Evolutionary conservation across 2,113 vertebrate genomes (phyloP).

Genomic region (Gambusia affinis): DNA sequence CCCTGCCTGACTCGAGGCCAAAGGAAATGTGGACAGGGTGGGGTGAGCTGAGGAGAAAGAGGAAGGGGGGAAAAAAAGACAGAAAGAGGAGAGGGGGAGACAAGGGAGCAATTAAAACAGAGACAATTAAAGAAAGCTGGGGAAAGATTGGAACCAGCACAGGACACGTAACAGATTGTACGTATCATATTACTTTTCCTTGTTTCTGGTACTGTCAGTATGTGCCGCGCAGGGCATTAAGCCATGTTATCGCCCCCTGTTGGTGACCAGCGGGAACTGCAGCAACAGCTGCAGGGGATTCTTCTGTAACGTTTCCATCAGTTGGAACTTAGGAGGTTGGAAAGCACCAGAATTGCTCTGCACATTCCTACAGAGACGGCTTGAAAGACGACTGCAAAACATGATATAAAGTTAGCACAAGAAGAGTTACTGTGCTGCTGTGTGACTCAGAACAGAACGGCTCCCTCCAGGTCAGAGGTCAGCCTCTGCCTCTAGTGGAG

Average conservation of each 20-base stretch:
- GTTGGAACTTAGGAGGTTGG: background rate
- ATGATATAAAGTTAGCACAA: background rate
- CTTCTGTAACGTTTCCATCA: background rate
- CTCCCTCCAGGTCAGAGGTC: background rate
- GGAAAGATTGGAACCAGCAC: slow-evolving; percentile 49
- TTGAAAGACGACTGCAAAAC: background rate
- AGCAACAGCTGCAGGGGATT: background rate
- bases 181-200: slow-evolving; percentile 59
- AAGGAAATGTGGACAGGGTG: slow-evolving; percentile 40
- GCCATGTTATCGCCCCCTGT: slow-evolving; percentile 61
- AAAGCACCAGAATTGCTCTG: background rate
- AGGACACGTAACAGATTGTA: slow-evolving; percentile 54
- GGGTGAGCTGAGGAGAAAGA: slow-evolving; percentile 27
- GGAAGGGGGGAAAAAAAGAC: slow-evolving; percentile 6
- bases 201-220: slow-evolving; percentile 40
- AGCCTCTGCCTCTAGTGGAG: background rate
- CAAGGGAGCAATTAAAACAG: slow-evolving; percentile 58
- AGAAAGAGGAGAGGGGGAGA: slow-evolving; percentile 35
- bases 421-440: background rate
- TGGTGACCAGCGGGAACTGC: slow-evolving; percentile 58
- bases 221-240: slow-evolving; percentile 37
- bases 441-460: background rate
- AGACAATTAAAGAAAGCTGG: slow-evolving; percentile 60
- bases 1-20: slow-evolving; percentile 85
- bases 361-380: background rate